These are phyloP conservation scores for Gulo gulo DNA, from an alignment of 2,113 vertebrate species.

Conservation along the genomic window DNA sequence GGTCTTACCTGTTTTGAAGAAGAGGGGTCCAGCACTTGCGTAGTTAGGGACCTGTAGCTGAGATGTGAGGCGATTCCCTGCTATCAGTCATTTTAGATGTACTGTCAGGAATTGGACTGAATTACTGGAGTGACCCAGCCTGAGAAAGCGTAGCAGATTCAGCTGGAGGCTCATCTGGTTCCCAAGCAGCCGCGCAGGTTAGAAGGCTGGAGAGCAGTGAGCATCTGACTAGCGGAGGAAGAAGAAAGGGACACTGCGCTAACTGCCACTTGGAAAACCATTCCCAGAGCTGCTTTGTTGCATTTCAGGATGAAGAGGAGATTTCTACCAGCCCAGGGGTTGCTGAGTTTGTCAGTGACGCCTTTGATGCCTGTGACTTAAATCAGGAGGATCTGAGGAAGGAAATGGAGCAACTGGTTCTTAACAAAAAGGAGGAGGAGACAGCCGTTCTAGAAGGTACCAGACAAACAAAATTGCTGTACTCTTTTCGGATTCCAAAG, in stretches of 20 bases:
- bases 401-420: conserved; percentile 97
- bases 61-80: background rate
- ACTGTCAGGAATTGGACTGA: background rate
- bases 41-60: background rate
- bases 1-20: background rate
- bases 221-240: background rate
- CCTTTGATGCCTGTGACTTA: conserved; percentile 91
- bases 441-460: conserved; percentile 85
- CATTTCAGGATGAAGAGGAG: conserved; percentile 91
- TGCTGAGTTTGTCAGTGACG: conserved; percentile 97
- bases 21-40: background rate
- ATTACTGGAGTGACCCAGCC: background rate
- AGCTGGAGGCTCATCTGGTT: background rate
- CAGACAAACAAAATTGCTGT: background rate
- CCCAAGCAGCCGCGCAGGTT: background rate
- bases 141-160: background rate
- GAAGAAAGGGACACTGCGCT: background rate
- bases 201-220: background rate
- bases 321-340: conserved; percentile 96
- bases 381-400: conserved; percentile 96
- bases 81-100: background rate
- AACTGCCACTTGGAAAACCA: background rate
- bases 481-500: background rate
- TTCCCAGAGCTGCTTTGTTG: conserved; percentile 23
- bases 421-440: conserved; percentile 91